Evolutionary conservation across 2,888 invertebrate genomes (phyloP).

Genomic region (Hyposoter dolosus): DNA sequence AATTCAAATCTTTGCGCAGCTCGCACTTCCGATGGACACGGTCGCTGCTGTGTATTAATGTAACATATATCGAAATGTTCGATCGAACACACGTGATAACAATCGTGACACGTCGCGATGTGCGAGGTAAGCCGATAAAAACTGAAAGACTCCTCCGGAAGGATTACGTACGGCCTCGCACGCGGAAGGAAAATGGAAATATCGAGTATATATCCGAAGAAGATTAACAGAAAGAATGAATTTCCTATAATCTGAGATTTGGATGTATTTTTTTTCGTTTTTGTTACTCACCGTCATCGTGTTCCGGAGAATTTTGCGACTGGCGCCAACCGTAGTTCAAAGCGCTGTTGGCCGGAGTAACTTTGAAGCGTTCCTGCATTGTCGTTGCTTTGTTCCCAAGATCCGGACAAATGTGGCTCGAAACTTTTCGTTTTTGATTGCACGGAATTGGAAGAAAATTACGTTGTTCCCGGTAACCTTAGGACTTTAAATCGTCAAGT

Average conservation of each 20-base stretch:
- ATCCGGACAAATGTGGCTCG: not conserved
- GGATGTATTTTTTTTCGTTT: not conserved
- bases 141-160: constrained; percentile 8
- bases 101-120: constrained; percentile 19
- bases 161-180: constrained; percentile 15
- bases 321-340: constrained; percentile 70
- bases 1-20: not conserved
- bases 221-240: not conserved
- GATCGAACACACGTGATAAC: constrained; percentile 50
- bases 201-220: not conserved
- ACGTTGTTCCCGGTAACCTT: not conserved
- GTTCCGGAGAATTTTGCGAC: constrained; percentile 70
- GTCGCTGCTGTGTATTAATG: not conserved
- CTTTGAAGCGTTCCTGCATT: constrained; percentile 80
- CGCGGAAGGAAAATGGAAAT: not conserved
- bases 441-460: too few species aligned
- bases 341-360: constrained; percentile 79
- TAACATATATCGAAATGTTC: constrained; percentile 17
- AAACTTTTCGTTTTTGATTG: too few species aligned
- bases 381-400: constrained; percentile 36
- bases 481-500: not conserved
- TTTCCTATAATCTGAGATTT: not conserved
- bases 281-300: constrained; percentile 76
- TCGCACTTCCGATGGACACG: not conserved
- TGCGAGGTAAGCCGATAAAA: constrained; percentile 38